Percentiles rank a stretch among this genome's conserved stretches.
Evolutionary conservation across 2,797 vertebrate species (phyloP).

Genomic region (Lagorchestes hirsutus): DNA sequence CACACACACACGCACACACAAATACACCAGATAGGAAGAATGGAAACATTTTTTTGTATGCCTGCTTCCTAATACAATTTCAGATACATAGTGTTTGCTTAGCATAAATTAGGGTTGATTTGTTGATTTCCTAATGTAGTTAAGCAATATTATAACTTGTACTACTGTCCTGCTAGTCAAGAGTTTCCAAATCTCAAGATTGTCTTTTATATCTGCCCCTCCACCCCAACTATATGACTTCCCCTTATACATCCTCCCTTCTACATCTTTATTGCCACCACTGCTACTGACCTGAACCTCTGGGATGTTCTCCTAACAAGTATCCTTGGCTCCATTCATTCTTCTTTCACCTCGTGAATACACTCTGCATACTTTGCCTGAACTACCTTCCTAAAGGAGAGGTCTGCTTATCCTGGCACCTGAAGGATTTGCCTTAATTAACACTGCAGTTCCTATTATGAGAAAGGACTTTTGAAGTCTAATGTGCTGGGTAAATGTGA

Average conservation of each 20-base stretch:
- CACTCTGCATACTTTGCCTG: neutral
- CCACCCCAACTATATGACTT: too few species aligned
- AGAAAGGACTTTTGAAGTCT: neutral
- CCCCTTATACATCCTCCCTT: too few species aligned
- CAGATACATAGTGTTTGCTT: too few species aligned
- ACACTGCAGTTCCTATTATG: neutral
- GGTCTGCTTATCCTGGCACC: neutral
- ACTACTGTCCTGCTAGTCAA: too few species aligned
- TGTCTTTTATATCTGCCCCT: neutral
- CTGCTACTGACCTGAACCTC: rapidly evolving
- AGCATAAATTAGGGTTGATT: too few species aligned
- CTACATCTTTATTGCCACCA: rapidly evolving
- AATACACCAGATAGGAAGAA: too few species aligned
- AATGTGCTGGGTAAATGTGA: neutral
- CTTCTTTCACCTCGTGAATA: neutral
- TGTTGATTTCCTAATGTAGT: too few species aligned
- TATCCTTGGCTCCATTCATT: neutral
- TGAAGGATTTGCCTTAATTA: neutral
- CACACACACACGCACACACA: too few species aligned
- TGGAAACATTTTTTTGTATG: too few species aligned
- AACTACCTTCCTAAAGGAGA: neutral
- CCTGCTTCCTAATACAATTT: too few species aligned
- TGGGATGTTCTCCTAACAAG: neutral
- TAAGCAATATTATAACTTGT: too few species aligned
- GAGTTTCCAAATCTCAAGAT: neutral